Evolutionary conservation across 2,113 vertebrate genomes (phyloP), one percentile per base, ranked within the genome.

Genomic region (Perca fluviatilis): DNA sequence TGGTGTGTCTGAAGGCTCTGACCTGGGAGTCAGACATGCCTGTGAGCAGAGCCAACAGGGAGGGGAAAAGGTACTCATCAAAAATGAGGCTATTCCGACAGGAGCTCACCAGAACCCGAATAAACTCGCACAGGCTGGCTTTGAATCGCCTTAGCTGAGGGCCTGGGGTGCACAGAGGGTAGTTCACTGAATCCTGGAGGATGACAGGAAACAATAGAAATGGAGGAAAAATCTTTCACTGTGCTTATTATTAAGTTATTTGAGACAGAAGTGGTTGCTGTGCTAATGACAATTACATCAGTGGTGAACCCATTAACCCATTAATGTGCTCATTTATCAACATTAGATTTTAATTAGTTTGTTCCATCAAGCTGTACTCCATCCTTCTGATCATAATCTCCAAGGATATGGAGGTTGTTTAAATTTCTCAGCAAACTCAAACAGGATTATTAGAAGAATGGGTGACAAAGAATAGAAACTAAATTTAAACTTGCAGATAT

Each of bases 1-100:
- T 97, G 77, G 97, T 98, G 87, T 98, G 97, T 84, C 97, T 96
- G 92, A 98, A 98, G 70, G 97, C 96, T 14, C 97, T 94, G 79
- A 98, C 96, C 84, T 97, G 97, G 1, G 97, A 98, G 92, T 98
- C 97, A 0, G 97, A 95, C 58, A 98, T 92, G 49, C 97, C 95
- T 0, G 96, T 96, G 86, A 98, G 96, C 80, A 98, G 85, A 0
- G 96, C 91, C 75, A 97, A 91, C 68, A 98, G 89, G 2, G 94
- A 85, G 4, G 95, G 95, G 91, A 98, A 95, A 21, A 97, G 94
- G 79, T 93, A 95, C 43, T 96, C 96, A 0, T 98, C 96, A 27
- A 95, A 97, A n/a, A 98, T 70, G 3, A 96, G 58, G 79, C 93
- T 95, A 65, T 97, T 95, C 67, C 86, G 95, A 83, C 95, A 96